Evolutionary conservation across 92 coral and sea anemone species (phyloP).

Genomic region (Pocillopora grandis): DNA sequence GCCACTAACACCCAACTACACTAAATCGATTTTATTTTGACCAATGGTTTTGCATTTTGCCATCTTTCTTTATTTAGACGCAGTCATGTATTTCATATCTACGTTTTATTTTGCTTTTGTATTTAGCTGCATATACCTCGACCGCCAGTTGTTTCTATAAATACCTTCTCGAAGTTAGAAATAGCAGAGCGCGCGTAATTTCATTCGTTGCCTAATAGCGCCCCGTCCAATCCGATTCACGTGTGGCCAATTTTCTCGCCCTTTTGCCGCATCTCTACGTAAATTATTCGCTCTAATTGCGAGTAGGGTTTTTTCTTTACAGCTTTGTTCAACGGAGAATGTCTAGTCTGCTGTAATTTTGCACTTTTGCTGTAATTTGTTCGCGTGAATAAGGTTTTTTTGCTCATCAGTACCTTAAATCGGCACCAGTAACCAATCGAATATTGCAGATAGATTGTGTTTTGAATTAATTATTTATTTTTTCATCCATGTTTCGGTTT

Average conservation of each 20-base stretch:
- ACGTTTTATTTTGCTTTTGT: neutral
- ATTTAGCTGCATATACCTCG: neutral
- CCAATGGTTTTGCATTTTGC: too few relatives aligned
- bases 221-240: neutral
- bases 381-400: too few relatives aligned
- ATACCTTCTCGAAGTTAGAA: neutral
- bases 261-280: neutral
- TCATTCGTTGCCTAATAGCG: neutral
- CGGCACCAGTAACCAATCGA: too few relatives aligned
- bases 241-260: neutral
- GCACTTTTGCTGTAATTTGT: too few relatives aligned
- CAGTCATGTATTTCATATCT: neutral
- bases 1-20: too few relatives aligned
- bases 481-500: neutral
- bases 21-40: too few relatives aligned
- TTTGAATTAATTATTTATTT: too few relatives aligned
- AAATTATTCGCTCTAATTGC: neutral
- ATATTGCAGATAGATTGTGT: too few relatives aligned
- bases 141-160: neutral
- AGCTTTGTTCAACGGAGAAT: neutral
- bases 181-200: neutral
- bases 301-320: neutral
- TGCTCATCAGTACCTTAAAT: too few relatives aligned
- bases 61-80: too few relatives aligned
- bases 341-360: too few relatives aligned